Evolutionary conservation across 2,113 vertebrate species (phyloP).

Genomic region (Cebus imitator): DNA sequence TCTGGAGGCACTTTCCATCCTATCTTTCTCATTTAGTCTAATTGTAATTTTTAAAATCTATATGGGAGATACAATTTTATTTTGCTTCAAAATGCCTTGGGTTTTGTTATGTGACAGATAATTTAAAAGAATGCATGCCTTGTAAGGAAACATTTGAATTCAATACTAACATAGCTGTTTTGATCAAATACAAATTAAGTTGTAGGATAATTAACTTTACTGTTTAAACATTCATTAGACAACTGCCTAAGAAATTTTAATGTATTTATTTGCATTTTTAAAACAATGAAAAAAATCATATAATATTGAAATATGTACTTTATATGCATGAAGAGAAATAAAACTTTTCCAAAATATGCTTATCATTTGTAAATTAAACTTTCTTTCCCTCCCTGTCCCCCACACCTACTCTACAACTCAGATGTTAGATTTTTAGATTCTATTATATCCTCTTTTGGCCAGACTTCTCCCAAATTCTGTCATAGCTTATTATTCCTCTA

Average conservation of each 20-base stretch:
- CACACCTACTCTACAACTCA: neutral
- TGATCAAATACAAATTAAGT: conserved; percentile 56
- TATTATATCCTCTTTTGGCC: neutral
- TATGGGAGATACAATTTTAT: neutral
- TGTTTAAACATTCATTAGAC: conserved; percentile 55
- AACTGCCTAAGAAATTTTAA: conserved; percentile 33
- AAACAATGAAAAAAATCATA: conserved; percentile 44
- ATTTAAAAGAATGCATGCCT: conserved; percentile 40
- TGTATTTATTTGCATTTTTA: conserved; percentile 65
- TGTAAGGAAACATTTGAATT: conserved; percentile 53
- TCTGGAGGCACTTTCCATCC: neutral
- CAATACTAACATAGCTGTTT: conserved; percentile 21
- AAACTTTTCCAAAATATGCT: conserved; percentile 8
- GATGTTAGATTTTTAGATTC: neutral
- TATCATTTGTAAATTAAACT: neutral
- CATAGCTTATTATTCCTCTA: neutral
- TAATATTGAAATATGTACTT: conserved; percentile 57
- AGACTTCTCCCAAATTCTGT: neutral
- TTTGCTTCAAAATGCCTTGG: conserved; percentile 46
- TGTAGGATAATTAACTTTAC: conserved; percentile 63
- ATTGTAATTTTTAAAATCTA: conserved; percentile 47
- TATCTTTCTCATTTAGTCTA: conserved; percentile 22
- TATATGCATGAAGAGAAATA: conserved; percentile 16
- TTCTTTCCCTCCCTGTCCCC: neutral
- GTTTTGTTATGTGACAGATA: conserved; percentile 45